phyloP scores from a whole-genome alignment of 2,113 vertebrate species.

The Verasper variegatus region DNA sequence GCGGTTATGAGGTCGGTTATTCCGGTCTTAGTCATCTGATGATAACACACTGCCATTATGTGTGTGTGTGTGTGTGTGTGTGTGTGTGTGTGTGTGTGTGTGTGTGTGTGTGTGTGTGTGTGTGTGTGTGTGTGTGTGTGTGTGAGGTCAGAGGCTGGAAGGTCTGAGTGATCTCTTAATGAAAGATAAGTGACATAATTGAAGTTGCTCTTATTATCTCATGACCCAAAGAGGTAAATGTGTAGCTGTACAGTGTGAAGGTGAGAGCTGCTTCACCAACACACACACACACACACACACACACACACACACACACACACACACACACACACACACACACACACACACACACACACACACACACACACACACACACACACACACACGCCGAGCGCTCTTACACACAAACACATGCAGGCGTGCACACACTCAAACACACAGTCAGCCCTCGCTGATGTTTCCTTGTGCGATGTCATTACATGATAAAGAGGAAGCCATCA shows the following conservation, averaged over 20 bases:
- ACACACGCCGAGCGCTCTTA: background rate
- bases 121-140: constrained; percentile 7
- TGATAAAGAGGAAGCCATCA: constrained; percentile 85
- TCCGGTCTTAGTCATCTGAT: constrained; percentile 62
- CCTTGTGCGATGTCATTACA: constrained; percentile 82
- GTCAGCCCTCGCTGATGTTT: constrained; percentile 59
- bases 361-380: constrained; percentile 7
- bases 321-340: constrained; percentile 15
- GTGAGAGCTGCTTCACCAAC: constrained; percentile 4
- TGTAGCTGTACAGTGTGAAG: constrained; percentile 33
- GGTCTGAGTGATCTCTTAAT: constrained; percentile 64
- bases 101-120: constrained; percentile 32
- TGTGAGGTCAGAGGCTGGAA: background rate
- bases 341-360: background rate
- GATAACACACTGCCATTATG: constrained; percentile 66
- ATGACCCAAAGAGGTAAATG: constrained; percentile 53
- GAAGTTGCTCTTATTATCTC: constrained; percentile 55
- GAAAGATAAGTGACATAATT: constrained; percentile 61
- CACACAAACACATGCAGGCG: constrained; percentile 4
- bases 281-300: constrained; percentile 5
- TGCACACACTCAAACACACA: background rate
- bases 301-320: background rate
- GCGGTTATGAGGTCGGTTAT: constrained; percentile 59
- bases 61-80: constrained; percentile 27
- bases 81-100: background rate